These are phyloP conservation scores for Lithosia quadra DNA, from an alignment of 2,888 invertebrate genomes.

Conservation along the genomic window DNA sequence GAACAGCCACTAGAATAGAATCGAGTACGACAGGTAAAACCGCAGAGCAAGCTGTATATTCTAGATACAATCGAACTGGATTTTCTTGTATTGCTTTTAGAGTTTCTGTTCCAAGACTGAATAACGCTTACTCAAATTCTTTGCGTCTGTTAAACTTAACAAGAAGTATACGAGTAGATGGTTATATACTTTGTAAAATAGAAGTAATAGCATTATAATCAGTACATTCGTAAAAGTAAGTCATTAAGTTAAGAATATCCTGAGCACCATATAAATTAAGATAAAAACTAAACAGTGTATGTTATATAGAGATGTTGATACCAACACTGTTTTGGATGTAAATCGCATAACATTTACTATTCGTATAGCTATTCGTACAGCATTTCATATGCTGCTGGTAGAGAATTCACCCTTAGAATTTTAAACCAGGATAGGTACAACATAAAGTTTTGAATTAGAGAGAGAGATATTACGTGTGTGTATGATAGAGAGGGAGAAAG, in stretches of 20 bases:
- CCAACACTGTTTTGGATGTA: constrained; percentile 5
- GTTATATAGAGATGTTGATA: constrained; percentile 35
- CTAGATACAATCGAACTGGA: neutral
- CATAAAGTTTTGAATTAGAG: too few species aligned
- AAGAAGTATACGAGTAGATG: neutral
- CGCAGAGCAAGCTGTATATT: too few species aligned
- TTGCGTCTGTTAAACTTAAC: neutral
- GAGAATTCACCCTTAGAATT: too few species aligned
- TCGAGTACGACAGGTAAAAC: too few species aligned
- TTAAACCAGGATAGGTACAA: too few species aligned
- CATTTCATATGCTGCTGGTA: too few species aligned
- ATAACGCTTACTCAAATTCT: neutral
- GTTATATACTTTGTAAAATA: neutral
- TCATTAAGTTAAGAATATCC: constrained; percentile 64
- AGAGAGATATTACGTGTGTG: too few species aligned
- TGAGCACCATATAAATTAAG: constrained; percentile 63
- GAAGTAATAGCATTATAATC: constrained; percentile 50
- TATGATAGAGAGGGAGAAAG: too few species aligned
- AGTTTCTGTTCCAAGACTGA: neutral
- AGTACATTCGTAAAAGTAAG: constrained; percentile 70
- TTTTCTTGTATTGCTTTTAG: neutral
- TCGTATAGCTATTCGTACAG: too few species aligned
- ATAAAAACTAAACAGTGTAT: constrained; percentile 40
- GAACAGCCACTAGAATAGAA: neutral
- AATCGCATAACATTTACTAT: neutral